Percentiles rank a stretch among this genome's conserved stretches.
Evolutionary conservation across 2,797 vertebrate genomes (phyloP).

Genomic region (Chaetodon trifasciatus): DNA sequence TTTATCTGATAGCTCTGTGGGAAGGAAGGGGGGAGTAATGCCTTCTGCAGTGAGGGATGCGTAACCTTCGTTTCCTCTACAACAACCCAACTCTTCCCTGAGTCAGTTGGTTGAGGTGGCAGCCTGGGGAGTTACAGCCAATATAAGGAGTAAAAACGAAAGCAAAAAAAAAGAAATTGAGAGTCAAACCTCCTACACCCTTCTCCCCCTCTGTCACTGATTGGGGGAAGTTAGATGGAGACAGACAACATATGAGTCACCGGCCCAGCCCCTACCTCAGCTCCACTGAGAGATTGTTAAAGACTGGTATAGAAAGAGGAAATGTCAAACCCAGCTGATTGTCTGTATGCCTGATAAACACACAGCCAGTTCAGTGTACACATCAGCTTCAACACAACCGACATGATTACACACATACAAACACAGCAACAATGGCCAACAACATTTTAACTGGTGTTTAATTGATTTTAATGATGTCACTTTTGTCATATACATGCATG

Average conservation of each 20-base stretch:
- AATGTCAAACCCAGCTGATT: conserved; percentile 54
- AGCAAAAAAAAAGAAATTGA: conserved; percentile 28
- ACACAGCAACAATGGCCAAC: not conserved
- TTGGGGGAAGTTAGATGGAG: conserved; percentile 55
- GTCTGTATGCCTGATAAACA: conserved; percentile 9
- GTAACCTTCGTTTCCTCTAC: conserved; percentile 29
- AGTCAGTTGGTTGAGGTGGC: conserved; percentile 38
- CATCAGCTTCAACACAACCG: not conserved
- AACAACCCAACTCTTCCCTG: conserved; percentile 7
- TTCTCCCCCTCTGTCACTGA: conserved; percentile 37
- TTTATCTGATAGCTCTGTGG: conserved; percentile 41
- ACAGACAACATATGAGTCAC: conserved; percentile 73
- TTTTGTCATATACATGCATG: not conserved
- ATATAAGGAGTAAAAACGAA: not conserved
- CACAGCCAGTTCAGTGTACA: not conserved
- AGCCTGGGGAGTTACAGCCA: conserved; percentile 32
- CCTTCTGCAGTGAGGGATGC: conserved; percentile 30
- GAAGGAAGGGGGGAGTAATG: conserved; percentile 9
- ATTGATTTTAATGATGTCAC: not conserved
- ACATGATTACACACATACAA: not conserved
- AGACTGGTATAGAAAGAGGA: conserved; percentile 50
- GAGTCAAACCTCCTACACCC: conserved; percentile 50
- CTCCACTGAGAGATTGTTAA: conserved; percentile 52
- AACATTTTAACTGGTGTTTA: not conserved
- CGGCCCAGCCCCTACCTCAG: conserved; percentile 35